Evolutionary conservation across 2,888 invertebrate species (phyloP).

Genomic region (Pocota personata): DNA sequence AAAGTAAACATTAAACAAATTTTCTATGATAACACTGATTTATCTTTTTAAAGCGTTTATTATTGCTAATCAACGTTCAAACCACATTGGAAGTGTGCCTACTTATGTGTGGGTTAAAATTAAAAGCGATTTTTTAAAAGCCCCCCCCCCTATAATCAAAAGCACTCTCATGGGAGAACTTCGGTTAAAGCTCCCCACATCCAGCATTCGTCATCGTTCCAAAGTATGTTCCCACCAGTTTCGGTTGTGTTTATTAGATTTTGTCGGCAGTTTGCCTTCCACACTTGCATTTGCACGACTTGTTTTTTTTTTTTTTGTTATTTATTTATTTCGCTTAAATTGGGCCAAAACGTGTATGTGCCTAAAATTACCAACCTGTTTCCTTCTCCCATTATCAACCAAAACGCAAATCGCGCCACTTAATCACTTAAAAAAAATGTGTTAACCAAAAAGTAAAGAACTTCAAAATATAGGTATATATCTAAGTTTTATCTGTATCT

Average conservation of each 20-base stretch:
- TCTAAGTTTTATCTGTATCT: background rate
- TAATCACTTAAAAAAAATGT: conserved; percentile 18
- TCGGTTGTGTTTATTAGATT: conserved; percentile 60
- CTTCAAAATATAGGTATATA: background rate
- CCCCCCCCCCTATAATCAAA: conserved; percentile 1
- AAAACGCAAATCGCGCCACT: background rate
- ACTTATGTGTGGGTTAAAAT: background rate
- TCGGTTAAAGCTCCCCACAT: conserved; percentile 39
- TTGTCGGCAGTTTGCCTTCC: conserved; percentile 51
- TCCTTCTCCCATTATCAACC: background rate
- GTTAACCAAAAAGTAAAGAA: conserved; percentile 1
- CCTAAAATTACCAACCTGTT: conserved; percentile 48
- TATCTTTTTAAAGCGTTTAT: no score
- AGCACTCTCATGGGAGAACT: conserved; percentile 43
- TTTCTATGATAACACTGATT: no score
- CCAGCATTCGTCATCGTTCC: conserved; percentile 59
- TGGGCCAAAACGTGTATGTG: conserved; percentile 57
- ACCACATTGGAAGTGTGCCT: background rate
- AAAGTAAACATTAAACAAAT: no score
- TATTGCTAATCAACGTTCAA: background rate
- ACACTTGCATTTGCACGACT: conserved; percentile 28
- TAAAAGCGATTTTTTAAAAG: background rate
- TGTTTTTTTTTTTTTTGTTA: conserved; percentile 19
- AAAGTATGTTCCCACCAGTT: conserved; percentile 24
- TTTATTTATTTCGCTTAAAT: conserved; percentile 1